Base-by-base conservation (phyloP, 2,888 invertebrate species). In the Perizoma affinitatum region DNA sequence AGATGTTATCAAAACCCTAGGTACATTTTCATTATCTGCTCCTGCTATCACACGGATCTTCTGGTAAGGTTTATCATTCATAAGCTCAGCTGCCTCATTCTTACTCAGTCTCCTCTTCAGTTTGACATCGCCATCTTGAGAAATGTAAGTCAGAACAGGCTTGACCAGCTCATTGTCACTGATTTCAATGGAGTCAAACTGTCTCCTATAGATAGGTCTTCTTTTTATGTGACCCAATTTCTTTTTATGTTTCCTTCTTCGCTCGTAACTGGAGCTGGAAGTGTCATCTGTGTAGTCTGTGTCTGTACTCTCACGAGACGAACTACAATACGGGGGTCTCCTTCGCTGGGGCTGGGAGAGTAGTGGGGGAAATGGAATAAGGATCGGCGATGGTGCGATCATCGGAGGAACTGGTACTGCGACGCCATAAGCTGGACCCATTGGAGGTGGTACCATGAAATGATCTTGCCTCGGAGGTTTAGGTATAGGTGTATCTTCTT, bases 21-120 rank as follows among this genome's bases (percentile, higher is more conserved):
- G 68, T 42, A 54, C 72, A 6, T 68, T 68, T 7, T 63, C 57
- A 0, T 60, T 57, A 53, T 79, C 74, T 9, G 72, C 65, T 11
- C 61, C 68, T 6, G 76, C 64, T 5, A 68, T 42, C 3, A 79
- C 64, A 7, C 64, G 68, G 5, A 80, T 70, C 6, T 68, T 71
- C 47, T 71, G 64, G 34, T 61, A 56, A 0, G 61, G 45, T 9
- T 60, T 61, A 3, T 69, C 75, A 41, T 64, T 65, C 7, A 82
- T 67, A 35, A 83, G 58, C 9, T 60, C 61, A 7, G 52, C 68
- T 0, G 82, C 87, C 60, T 86, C 84, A n/a, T 75, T 67, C 0
- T 78, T 71, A 60, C 72, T 84, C 11, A 88, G 66, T n/a, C 68
- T 74, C 34, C 73, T 80, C 64, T 80, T 74, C 45, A 82, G 71